Evolutionary conservation across 1,140 invertebrate genomes (phyloP).

Genomic region (Mactra quadrangularis): DNA sequence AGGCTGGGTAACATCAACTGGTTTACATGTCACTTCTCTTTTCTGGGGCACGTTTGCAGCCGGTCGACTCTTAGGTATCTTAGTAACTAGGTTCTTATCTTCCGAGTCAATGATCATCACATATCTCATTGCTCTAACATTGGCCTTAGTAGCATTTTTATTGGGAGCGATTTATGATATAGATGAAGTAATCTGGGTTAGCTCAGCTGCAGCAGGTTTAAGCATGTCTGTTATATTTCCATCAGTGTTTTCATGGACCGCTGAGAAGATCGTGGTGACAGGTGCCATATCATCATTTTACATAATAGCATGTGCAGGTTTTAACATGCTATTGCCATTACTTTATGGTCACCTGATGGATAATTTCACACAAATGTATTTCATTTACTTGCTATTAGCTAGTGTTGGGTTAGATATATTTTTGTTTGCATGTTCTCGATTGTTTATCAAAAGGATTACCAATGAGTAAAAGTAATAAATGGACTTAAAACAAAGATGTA

Average conservation of each 20-base stretch:
- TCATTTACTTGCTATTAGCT: constrained; percentile 65
- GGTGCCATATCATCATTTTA: constrained; percentile 66
- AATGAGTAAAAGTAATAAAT: too few species aligned
- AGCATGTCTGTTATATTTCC: constrained; percentile 71
- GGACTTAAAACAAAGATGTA: too few species aligned
- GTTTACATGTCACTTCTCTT: constrained; percentile 60
- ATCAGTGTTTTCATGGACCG: constrained; percentile 67
- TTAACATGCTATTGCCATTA: constrained; percentile 65
- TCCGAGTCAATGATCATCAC: constrained; percentile 57
- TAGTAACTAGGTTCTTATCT: constrained; percentile 48
- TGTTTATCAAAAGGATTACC: too few species aligned
- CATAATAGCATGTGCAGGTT: constrained; percentile 66
- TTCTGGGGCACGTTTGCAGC: constrained; percentile 69
- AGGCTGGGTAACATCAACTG: constrained; percentile 60
- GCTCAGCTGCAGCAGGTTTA: constrained; percentile 46
- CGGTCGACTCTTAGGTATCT: constrained; percentile 64
- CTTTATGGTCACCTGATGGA: constrained; percentile 68
- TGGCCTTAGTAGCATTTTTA: constrained; percentile 39
- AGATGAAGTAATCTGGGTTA: constrained; percentile 28
- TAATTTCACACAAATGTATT: constrained; percentile 67
- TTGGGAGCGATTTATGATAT: constrained; percentile 34
- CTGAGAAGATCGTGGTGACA: constrained; percentile 65
- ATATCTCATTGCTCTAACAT: constrained; percentile 46
- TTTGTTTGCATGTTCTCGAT: too few species aligned
- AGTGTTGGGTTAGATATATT: too few species aligned